Evolutionary conservation across 23 tunicate species (phyloP).

Genomic region (Oikopleura dioica): DNA sequence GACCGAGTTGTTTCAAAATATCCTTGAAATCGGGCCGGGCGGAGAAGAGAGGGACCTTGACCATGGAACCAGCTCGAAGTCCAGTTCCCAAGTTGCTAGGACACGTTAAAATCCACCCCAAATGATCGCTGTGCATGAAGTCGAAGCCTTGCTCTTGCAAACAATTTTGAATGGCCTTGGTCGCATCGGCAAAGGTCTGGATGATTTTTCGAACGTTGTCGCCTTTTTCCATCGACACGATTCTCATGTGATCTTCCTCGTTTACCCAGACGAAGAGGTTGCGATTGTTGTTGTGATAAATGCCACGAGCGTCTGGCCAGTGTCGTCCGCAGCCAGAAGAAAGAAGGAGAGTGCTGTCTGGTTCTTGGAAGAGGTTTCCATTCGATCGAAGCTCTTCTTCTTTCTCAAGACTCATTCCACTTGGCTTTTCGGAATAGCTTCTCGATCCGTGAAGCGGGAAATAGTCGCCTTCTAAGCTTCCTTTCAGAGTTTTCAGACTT

Average conservation of each 20-base stretch:
- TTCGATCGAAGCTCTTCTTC: not conserved
- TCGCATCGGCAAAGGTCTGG: not conserved
- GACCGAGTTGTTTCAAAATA: slow-evolving; percentile 7
- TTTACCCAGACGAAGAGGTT: slow-evolving; percentile 11
- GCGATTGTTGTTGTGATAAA: not conserved
- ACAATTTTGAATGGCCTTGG: not conserved
- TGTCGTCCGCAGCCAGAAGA: slow-evolving; percentile 10
- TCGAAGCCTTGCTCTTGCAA: slow-evolving; percentile 26
- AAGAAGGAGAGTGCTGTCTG: slow-evolving; percentile 1
- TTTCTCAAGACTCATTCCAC: not conserved
- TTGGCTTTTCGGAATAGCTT: not conserved
- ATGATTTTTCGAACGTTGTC: not conserved
- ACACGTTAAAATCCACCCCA: slow-evolving; percentile 60
- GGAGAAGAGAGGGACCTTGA: slow-evolving; percentile 22
- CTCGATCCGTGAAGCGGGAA: slow-evolving; percentile 23
- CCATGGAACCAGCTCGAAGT: slow-evolving; percentile 20
- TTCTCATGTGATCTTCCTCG: not conserved
- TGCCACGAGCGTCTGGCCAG: slow-evolving; percentile 13
- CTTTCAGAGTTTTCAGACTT: slow-evolving; percentile 33
- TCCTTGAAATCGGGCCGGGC: slow-evolving; percentile 20
- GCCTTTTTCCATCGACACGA: slow-evolving; percentile 11
- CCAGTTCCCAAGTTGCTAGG: slow-evolving; percentile 81
- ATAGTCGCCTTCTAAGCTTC: slow-evolving; percentile 41
- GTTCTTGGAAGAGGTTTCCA: slow-evolving; percentile 7
- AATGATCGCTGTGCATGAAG: slow-evolving; percentile 74